These are phyloP conservation scores for Drosophila neonasuta DNA, from an alignment of 2,888 invertebrate species.

Conservation along the genomic window DNA sequence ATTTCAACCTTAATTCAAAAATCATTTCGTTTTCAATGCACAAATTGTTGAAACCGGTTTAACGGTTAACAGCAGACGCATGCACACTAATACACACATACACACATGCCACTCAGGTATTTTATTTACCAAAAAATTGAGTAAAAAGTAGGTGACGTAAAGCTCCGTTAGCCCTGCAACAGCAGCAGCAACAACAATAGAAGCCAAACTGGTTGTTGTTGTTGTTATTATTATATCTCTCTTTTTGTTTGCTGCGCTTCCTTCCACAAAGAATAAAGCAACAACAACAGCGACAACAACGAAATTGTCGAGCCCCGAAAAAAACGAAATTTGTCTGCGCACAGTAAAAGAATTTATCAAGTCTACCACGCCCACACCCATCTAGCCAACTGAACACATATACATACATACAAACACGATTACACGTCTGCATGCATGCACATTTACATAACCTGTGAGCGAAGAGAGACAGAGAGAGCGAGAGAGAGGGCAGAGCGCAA, in stretches of 20 bases:
- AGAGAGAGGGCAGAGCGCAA: conserved; percentile 29
- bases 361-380: conserved; percentile 54
- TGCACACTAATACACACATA: neutral
- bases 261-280: conserved; percentile 22
- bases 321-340: conserved; percentile 51
- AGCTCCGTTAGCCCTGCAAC: conserved; percentile 69
- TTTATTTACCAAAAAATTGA: conserved; percentile 59
- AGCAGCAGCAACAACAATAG: conserved; percentile 39
- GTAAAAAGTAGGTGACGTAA: conserved; percentile 75
- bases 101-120: conserved; percentile 35
- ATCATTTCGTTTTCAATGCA: conserved; percentile 72
- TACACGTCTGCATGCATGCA: conserved; percentile 10
- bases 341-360: conserved; percentile 53
- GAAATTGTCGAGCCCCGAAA: conserved; percentile 35
- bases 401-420: neutral
- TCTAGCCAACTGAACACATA: conserved; percentile 11
- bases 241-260: conserved; percentile 46
- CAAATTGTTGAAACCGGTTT: conserved; percentile 64
- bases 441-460: conserved; percentile 66
- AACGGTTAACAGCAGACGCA: conserved; percentile 52
- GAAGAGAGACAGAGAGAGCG: conserved; percentile 6
- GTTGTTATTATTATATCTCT: conserved; percentile 33
- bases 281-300: conserved; percentile 36
- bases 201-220: conserved; percentile 62
- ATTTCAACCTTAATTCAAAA: conserved; percentile 46